A percentile compares a stretch with the other conserved stretches of the same genome.
These are phyloP conservation scores for Acanthacorydalis orientalis DNA, from an alignment of 2,888 invertebrate genomes.

Conservation along the genomic window DNA sequence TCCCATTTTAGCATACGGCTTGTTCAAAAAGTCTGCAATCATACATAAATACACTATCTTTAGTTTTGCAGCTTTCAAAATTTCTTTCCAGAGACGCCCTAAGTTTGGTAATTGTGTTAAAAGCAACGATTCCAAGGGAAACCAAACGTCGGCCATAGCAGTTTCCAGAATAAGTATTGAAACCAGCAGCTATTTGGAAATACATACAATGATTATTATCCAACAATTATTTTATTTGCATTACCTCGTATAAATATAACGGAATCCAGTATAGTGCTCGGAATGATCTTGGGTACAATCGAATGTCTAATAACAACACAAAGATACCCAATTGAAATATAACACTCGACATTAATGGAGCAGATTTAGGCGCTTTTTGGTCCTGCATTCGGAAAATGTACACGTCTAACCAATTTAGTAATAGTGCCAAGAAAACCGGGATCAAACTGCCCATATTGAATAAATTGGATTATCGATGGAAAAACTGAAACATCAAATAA, in stretches of 20 bases:
- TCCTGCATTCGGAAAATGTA: background rate
- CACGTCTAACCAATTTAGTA: background rate
- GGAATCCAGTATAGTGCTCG: background rate
- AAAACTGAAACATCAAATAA: too few species aligned
- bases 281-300: background rate
- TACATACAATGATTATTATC: background rate
- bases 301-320: background rate
- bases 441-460: background rate
- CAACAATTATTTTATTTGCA: background rate
- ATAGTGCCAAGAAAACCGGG: background rate
- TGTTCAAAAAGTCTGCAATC: too few species aligned
- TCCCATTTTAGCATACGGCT: background rate
- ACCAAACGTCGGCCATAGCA: background rate
- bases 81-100: too few species aligned
- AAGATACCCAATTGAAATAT: background rate
- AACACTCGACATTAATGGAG: constrained; percentile 1
- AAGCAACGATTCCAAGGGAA: background rate
- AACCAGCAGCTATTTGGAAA: background rate
- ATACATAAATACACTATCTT: too few species aligned
- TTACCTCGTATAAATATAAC: background rate
- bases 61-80: too few species aligned
- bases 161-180: background rate
- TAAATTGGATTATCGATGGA: too few species aligned
- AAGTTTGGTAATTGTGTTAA: too few species aligned
- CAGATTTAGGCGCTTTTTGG: background rate